phyloP scores from a whole-genome alignment of 23 tunicate species.

The Trididemnum nubilum region DNA sequence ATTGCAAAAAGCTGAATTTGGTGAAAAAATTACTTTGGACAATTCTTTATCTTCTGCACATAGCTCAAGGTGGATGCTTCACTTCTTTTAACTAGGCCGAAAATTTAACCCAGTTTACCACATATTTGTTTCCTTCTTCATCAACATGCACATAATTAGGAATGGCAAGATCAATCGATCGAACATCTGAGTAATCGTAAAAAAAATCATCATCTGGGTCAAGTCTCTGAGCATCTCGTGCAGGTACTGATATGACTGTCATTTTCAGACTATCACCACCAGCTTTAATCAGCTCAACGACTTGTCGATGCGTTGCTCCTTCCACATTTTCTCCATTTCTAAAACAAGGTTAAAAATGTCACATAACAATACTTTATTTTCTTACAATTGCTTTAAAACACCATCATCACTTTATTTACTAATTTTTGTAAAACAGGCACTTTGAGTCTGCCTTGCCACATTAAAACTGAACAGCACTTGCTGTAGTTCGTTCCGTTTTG shows the following conservation, averaged over 20 bases:
- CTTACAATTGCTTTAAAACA: not conserved
- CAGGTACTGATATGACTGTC: constrained; percentile 92
- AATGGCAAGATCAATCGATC: constrained; percentile 52
- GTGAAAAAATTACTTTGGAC: no score
- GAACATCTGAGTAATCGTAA: constrained; percentile 79
- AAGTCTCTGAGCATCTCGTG: constrained; percentile 86
- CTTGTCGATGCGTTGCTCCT: constrained; percentile 91
- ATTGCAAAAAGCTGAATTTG: no score
- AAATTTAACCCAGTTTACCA: constrained; percentile 60
- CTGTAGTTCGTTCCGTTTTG: no score
- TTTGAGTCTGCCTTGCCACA: no score
- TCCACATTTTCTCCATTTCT: constrained; percentile 85
- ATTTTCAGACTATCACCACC: constrained; percentile 75
- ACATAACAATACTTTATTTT: not conserved
- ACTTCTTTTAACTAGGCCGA: no score
- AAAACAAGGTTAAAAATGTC: not conserved
- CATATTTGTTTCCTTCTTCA: constrained; percentile 77
- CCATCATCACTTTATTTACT: not conserved
- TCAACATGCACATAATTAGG: constrained; percentile 71
- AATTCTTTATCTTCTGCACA: no score
- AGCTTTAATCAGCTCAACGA: constrained; percentile 84
- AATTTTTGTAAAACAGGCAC: not conserved
- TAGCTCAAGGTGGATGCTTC: no score
- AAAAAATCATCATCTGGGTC: constrained; percentile 96
- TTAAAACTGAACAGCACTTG: no score